Base-by-base conservation (phyloP, 1,140 invertebrate species). In the Palaemon carinicauda region DNA sequence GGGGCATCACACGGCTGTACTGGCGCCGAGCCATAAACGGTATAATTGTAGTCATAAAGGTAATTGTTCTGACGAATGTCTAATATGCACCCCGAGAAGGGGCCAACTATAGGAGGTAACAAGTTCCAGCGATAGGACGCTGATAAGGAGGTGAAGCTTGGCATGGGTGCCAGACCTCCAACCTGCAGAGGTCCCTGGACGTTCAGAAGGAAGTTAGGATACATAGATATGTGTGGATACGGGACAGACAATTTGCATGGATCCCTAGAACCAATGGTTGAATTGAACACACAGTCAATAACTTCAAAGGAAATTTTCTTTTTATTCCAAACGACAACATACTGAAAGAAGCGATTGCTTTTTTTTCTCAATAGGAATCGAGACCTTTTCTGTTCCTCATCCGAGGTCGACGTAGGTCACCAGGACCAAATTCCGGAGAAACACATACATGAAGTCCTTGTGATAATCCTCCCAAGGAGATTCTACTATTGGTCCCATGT, bases 381-480 rank as follows among this genome's bases (percentile, higher is more conserved):
- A 94, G 12, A 99, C 91, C 91, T 97, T 96, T 85, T 98, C 91
- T 0, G 96, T 97, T 73, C 98, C 98, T 0, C 97, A 97, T 1
- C 98, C 98, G 92, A 99, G 98, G 92, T 99, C 97, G 77, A 99
- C 97, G 91, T 96, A 96, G n/a, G 97, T 98, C 85, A 96, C 94
- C 90, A 97, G 95, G 89, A 99, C 98, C 97, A 52, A 99, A 92
- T 3, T 97, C 96, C 89, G 99, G 96, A 89, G 98, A 98, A 92
- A 99, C 97, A 92, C 92, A 19, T 91, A 97, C 95, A 92, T 97
- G 94, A 89, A 95, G 93, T 94, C 98, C 96, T 91, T 94, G 86
- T 95, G 94, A 93, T 98, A 96, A 90, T 97, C 96, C 4, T 94
- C 91, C 92, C 98, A 97, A 0, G 96, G 96, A 73, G 96, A 95